These are phyloP conservation scores for Clarias platycephalus DNA, from an alignment of 2,797 vertebrate genomes.

Conservation along the genomic window DNA sequence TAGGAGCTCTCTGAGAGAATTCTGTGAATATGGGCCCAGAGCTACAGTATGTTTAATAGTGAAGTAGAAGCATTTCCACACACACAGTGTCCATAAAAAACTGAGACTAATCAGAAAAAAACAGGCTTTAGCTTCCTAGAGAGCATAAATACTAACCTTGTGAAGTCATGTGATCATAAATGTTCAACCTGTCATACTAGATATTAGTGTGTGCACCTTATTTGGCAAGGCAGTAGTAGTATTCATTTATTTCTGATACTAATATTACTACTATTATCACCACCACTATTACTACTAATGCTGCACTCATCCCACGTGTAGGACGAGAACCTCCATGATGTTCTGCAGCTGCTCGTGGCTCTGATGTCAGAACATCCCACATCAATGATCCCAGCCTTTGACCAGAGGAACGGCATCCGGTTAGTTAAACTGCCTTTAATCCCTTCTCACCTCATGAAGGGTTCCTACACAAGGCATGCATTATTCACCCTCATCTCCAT, in stretches of 20 bases:
- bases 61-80: too few species aligned
- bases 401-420: conserved; percentile 95
- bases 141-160: too few species aligned
- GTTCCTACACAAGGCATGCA: conserved; percentile 54
- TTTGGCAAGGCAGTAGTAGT: too few species aligned
- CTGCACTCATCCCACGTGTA: conserved; percentile 57
- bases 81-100: too few species aligned
- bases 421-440: conserved; percentile 63
- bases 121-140: too few species aligned
- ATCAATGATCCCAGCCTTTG: conserved; percentile 95
- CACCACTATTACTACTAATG: not conserved
- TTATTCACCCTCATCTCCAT: conserved; percentile 58
- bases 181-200: too few species aligned
- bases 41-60: too few species aligned
- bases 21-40: too few species aligned
- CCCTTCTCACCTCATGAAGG: conserved; percentile 26
- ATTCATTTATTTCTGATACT: not conserved
- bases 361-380: conserved; percentile 94
- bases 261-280: not conserved
- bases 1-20: too few species aligned
- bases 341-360: conserved; percentile 93
- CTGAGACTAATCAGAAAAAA: too few species aligned
- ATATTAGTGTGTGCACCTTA: too few species aligned
- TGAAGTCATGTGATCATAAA: too few species aligned
- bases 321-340: conserved; percentile 97